Evolutionary conservation across 2,113 vertebrate genomes (phyloP), one percentile per base, ranked within the genome.

Genomic region (Leucosticte australis): DNA sequence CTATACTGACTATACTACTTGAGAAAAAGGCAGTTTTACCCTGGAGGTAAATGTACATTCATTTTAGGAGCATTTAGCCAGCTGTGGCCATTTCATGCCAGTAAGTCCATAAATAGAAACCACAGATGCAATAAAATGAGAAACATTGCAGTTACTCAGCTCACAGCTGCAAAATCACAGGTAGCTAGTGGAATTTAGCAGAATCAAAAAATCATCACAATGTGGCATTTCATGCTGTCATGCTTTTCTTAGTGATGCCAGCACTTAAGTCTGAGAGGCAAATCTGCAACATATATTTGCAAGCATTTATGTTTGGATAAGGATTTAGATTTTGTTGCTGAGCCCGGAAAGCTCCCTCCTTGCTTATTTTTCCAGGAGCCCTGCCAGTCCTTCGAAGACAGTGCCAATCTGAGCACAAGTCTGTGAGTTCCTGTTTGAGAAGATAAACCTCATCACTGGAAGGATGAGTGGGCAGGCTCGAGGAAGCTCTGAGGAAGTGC

Each of bases 31-130:
- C 37, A 85, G n/a, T 90, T 91, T 85, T 85, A 60, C 37, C 75
- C 90, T 87, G 57, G 41, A 93, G 78, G 70, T 85, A 85, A 79
- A 60, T 53, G 52, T 76, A 62, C 33, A 37, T 85, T 55, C 22
- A 60, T 70, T 60, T 82, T 68, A 85, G 57, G 50, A 85, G 82
- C 79, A 46, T 87, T 93, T 93, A 94, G 78, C 70, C 90, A 94
- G 82, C 78, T 95, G 87, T 83, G 75, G 62, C 55, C 30, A 49
- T 90, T 94, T 77, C 31, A 33, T 80, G 67, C 46, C 71, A 90
- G 23, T 46, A 73, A 83, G 37, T 49, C 67, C 19, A 15, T 83
- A 80, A 95, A 83, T 50, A 90, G 82, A 88, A 90, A 53, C n/a
- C 46, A 85, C 28, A 83, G 67, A 65, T 73, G 63, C 55, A 83